Percentiles rank a stretch among this genome's conserved stretches.
These are phyloP conservation scores for Exephanes ischioxanthus DNA, from an alignment of 2,888 invertebrate genomes.

Conservation along the genomic window DNA sequence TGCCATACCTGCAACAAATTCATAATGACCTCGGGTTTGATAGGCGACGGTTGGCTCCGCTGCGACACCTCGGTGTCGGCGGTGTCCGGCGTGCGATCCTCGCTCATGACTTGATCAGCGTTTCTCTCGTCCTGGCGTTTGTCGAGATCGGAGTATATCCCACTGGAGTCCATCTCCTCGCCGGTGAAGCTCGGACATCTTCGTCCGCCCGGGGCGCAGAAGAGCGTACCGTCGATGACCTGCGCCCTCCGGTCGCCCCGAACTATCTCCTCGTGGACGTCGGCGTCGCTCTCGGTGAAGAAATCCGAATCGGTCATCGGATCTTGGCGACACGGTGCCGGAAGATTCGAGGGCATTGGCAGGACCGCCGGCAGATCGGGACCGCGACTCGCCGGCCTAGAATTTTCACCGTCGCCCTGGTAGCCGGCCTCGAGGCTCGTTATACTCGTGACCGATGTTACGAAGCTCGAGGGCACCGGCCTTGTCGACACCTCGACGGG, in stretches of 20 bases:
- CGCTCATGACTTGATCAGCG: conserved; percentile 80
- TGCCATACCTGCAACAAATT: conserved; percentile 77
- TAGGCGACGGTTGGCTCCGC: conserved; percentile 85
- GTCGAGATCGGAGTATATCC: conserved; percentile 95
- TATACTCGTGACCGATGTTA: conserved; percentile 95
- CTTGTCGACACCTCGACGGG: conserved; percentile 74
- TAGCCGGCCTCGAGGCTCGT: conserved; percentile 97
- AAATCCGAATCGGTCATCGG: conserved; percentile 97
- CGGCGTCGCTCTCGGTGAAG: conserved; percentile 96
- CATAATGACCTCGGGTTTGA: conserved; percentile 81
- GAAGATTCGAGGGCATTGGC: conserved; percentile 81
- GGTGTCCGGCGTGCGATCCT: conserved; percentile 89
- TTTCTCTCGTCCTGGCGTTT: conserved; percentile 88
- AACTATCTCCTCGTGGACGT: conserved; percentile 92
- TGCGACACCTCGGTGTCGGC: conserved; percentile 87
- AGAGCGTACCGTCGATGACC: conserved; percentile 96
- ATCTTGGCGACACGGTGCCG: conserved; percentile 88
- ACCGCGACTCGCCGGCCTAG: conserved; percentile 93
- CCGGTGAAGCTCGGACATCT: conserved; percentile 84
- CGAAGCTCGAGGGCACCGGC: conserved; percentile 87
- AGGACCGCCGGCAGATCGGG: conserved; percentile 90
- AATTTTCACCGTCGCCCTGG: conserved; percentile 96
- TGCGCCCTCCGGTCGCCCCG: conserved; percentile 91
- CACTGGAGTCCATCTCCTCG: conserved; percentile 96
- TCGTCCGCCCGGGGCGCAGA: conserved; percentile 86